phyloP scores from a whole-genome alignment of 2,888 invertebrate species.

The Orgyia antiqua region DNA sequence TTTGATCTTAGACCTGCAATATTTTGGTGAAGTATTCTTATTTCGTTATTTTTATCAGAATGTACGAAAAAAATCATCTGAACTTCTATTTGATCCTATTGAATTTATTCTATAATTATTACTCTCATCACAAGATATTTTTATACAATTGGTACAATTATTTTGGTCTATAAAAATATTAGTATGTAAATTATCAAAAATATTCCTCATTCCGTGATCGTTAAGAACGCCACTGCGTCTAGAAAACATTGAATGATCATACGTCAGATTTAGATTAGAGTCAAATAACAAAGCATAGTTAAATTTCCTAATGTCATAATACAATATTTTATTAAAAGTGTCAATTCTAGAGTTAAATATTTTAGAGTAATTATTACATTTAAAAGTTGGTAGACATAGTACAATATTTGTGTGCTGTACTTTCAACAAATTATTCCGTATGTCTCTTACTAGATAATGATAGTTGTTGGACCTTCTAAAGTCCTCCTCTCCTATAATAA shows the following conservation, averaged over 20 bases:
- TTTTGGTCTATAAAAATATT: background rate
- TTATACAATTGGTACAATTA: background rate
- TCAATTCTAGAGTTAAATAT: constrained; percentile 4
- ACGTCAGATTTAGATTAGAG: background rate
- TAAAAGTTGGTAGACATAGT: constrained; percentile 4
- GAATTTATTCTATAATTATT: background rate
- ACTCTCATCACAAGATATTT: background rate
- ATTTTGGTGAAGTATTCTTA: background rate
- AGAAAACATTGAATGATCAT: constrained; percentile 2
- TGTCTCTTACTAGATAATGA: background rate
- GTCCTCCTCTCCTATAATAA: background rate
- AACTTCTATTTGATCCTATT: background rate
- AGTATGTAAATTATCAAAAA: background rate
- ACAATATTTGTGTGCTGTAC: constrained; percentile 4
- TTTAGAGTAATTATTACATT: background rate
- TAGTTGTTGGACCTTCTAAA: background rate
- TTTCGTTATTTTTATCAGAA: background rate
- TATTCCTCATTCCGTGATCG: background rate
- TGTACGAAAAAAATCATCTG: background rate
- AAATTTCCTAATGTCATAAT: background rate
- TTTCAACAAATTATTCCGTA: constrained; percentile 1
- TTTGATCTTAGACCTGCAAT: background rate
- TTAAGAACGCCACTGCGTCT: background rate
- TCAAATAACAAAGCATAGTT: constrained; percentile 2
- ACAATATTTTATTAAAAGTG: constrained; percentile 3